Conservation (phyloP, 2,888 invertebrate genomes). For the Pseudococcus longispinus region DNA sequence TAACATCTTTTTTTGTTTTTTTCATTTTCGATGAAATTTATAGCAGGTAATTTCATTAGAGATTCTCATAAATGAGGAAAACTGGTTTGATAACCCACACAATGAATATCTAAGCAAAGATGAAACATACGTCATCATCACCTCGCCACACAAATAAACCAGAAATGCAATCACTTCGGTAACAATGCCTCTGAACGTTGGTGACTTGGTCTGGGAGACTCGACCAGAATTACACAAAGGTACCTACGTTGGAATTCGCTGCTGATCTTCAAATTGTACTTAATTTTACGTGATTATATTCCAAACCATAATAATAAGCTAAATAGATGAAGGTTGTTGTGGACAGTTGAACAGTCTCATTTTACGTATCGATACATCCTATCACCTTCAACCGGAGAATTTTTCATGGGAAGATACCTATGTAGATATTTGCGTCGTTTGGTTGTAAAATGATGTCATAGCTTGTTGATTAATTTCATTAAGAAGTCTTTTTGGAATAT, state of each 20-base stretch:
- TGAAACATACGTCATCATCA: background rate
- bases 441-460: background rate
- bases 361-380: background rate
- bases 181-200: background rate
- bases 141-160: background rate
- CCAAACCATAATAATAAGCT: background rate
- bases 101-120: background rate
- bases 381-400: background rate
- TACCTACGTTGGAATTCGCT: background rate
- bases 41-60: background rate
- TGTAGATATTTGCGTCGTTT: background rate
- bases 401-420: background rate
- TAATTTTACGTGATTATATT: background rate
- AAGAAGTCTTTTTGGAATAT: background rate
- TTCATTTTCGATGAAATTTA: background rate
- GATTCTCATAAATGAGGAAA: background rate
- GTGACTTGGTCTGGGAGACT: background rate
- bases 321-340: background rate
- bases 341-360: background rate
- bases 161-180: constrained; percentile 23
- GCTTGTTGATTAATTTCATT: background rate
- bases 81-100: constrained; percentile 35
- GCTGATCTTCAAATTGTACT: background rate
- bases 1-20: background rate
- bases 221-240: background rate